Base-by-base conservation (phyloP, 2,888 invertebrate genomes). In the Petrophora chlorosata region DNA sequence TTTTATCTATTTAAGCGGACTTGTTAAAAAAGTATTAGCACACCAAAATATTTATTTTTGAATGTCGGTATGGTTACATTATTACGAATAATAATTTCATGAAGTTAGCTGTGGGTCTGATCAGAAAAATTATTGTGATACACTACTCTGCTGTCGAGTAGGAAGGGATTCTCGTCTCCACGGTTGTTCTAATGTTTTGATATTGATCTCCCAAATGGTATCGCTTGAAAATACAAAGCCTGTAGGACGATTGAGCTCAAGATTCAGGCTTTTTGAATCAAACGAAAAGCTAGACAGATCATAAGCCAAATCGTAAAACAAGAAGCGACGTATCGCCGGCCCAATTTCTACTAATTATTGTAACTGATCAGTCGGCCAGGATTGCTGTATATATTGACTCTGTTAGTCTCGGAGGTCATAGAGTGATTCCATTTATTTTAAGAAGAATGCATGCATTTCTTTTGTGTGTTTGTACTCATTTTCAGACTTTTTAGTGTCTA, bases 371-470 rank as follows among this genome's bases (percentile, higher is more conserved):
- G 55, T 53, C 50, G 54, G 56, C 40, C 46, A 60, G 61, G 63
- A 65, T 76, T 43, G 29, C 28, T 86, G 82, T 85, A 85, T 79
- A 85, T 86, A 83, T 81, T 82, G 81, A 82, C 80, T 80, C 76
- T 70, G 67, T 73, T 76, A 70, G 79, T 79, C 75, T 81, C 79
- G 73, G 75, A 76, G 74, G 78, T 83, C 84, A 81, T 77, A 78
- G 81, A 81, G 84, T 83, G 89, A 89, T 90, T 90, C 89, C 89
- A 90, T 89, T 88, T 90, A 83, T 80, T 85, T 73, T 89, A 88
- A 88, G 88, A 82, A 76, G 87, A 81, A 86, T 89, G 89, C 85
- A 79, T 89, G 89, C 86, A 89, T 89, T 89, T 90, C 85, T 87
- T 77, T 78, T 49, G 88, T 85, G 81, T 89, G 88, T 84, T 78